phyloP scores from a whole-genome alignment of 2,888 invertebrate species.

The Mimachlamys varia region DNA sequence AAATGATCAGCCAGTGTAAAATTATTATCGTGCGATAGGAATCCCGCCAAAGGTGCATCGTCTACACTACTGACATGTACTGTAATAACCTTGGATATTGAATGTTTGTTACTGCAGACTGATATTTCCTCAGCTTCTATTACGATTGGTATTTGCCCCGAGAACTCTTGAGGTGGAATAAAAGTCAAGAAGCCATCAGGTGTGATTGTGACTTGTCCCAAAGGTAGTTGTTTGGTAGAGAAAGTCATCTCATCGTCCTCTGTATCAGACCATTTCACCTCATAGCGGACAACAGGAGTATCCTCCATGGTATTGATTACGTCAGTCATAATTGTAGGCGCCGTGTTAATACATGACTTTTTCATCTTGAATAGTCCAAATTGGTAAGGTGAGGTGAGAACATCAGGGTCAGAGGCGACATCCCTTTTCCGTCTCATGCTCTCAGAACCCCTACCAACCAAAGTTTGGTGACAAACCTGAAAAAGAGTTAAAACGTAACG shows the following conservation, averaged over 20 bases:
- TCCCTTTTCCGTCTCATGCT: background rate
- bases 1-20: conserved; percentile 26
- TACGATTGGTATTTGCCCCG: conserved; percentile 53
- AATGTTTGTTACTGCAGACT: background rate
- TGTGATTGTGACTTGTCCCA: conserved; percentile 53
- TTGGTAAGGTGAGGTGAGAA: conserved; percentile 36
- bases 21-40: conserved; percentile 16
- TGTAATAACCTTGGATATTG: conserved; percentile 38
- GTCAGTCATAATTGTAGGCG: conserved; percentile 36
- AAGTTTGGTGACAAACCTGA: background rate
- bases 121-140: conserved; percentile 52
- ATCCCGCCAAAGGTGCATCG: conserved; percentile 47
- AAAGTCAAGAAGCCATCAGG: conserved; percentile 53
- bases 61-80: conserved; percentile 44
- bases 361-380: conserved; percentile 41
- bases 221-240: conserved; percentile 43
- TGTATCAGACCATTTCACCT: conserved; percentile 49
- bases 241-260: conserved; percentile 59
- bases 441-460: background rate
- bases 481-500: background rate
- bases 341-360: background rate
- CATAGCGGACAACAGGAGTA: background rate
- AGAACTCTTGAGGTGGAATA: conserved; percentile 54
- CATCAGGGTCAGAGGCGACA: background rate
- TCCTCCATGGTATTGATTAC: conserved; percentile 38